Base-by-base conservation (phyloP, 2,888 invertebrate genomes). In the Napeogenes inachia region DNA sequence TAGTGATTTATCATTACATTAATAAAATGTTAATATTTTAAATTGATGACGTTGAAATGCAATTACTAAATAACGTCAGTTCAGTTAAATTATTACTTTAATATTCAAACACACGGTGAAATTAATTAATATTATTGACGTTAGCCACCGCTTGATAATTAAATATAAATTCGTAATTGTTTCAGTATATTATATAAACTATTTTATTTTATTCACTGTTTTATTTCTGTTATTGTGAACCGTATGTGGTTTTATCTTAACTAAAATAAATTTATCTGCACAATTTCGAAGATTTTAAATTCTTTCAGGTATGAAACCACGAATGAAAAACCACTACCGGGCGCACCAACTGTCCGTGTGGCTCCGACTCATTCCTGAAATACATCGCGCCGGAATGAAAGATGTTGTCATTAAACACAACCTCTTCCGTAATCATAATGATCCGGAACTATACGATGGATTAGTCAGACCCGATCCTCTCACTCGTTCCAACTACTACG, bases 291-390 rank as follows among this genome's bases (percentile, higher is more conserved):
- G 10, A 42, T 8, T 42, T 42, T 2, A 38, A 38, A 38, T 38
- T 38, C 4, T 38, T 84, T 75, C 93, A 98, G 98, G 97, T 69
- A 95, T 96, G 94, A 97, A 97, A 81, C 97, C 98, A 13, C 94
- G 95, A 74, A 94, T 97, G 92, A 97, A 96, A 86, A 97, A 97
- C 87, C 98, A 98, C 91, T 98, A 97, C 91, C 93, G 98, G 54
- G 97, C 98, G n/a, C 98, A 98, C 90, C 97, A 98, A 84, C 92
- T 98, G 69, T 98, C 98, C 65, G 96, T 98, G 70, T 99, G 98
- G 98, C 87, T 98, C 60, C 94, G 98, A 63, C 92, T 98, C 60
- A 96, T 99, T 73, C 98, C 98, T 6, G 98, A 98, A 86, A 92
- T 97, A 46, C 96, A 96, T 84, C 92, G 96, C 56, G 95, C 96